Evolutionary conservation across 2,888 invertebrate genomes (phyloP).

Genomic region (Cantharis nigra): DNA sequence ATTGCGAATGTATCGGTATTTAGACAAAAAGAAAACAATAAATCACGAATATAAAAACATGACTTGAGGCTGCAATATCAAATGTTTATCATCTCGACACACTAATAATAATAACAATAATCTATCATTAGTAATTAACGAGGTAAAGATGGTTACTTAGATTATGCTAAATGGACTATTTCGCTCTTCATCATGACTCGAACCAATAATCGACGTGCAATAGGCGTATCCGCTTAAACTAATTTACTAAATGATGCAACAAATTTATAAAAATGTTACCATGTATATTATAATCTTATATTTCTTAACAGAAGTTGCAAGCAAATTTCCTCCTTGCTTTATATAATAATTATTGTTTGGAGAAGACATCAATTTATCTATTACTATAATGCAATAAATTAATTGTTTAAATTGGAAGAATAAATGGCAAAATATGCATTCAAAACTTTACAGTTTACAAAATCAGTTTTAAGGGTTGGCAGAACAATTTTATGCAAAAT

Average conservation of each 20-base stretch:
- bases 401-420: background rate
- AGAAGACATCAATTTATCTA: too few relatives aligned
- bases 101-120: slow-evolving; percentile 35
- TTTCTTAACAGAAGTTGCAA: background rate
- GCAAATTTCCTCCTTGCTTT: background rate
- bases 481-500: too few relatives aligned
- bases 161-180: slow-evolving; percentile 40
- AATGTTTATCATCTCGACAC: slow-evolving; percentile 31
- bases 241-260: slow-evolving; percentile 2
- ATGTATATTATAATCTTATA: background rate
- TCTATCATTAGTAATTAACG: slow-evolving; percentile 45
- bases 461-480: too few relatives aligned
- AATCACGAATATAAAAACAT: slow-evolving; percentile 6
- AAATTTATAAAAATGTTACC: background rate
- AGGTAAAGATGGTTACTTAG: slow-evolving; percentile 38
- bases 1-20: background rate
- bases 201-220: slow-evolving; percentile 8
- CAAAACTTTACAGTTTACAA: too few relatives aligned
- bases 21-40: slow-evolving; percentile 10
- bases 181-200: slow-evolving; percentile 29
- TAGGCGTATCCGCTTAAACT: background rate
- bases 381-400: too few relatives aligned
- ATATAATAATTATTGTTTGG: too few relatives aligned
- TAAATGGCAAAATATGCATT: background rate
- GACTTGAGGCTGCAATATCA: slow-evolving; percentile 11